These are phyloP conservation scores for Alfaro cultratus DNA, from an alignment of 2,797 vertebrate genomes.

Conservation along the genomic window DNA sequence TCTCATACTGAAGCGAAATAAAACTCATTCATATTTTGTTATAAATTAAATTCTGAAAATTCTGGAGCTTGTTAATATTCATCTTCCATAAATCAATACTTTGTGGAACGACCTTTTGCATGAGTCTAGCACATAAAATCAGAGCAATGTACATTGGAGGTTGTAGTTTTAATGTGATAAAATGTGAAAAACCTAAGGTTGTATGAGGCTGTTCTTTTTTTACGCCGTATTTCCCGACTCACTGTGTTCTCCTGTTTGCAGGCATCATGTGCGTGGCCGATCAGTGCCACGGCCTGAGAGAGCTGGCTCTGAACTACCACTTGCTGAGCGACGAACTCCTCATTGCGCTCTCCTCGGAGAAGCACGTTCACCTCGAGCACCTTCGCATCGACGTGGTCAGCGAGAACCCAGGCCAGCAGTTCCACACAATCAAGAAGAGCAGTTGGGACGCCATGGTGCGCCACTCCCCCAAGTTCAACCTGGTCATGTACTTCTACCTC, in stretches of 20 bases:
- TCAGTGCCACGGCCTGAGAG: constrained; percentile 94
- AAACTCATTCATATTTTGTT: background rate
- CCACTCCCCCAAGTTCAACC: constrained; percentile 95
- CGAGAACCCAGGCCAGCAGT: constrained; percentile 93
- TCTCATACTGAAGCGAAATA: background rate
- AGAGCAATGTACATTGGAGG: background rate
- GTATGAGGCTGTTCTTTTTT: too few species aligned
- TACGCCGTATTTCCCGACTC: background rate
- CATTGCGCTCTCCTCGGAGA: constrained; percentile 93
- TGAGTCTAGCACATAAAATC: background rate
- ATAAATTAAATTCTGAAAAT: background rate
- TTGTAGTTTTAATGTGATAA: background rate
- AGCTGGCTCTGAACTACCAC: constrained; percentile 94
- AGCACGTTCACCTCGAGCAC: constrained; percentile 94
- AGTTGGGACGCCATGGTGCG: constrained; percentile 97
- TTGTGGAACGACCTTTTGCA: background rate
- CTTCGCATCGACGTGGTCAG: constrained; percentile 96
- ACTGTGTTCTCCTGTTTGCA: constrained; percentile 51
- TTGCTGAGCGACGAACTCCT: constrained; percentile 93
- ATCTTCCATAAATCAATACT: background rate
- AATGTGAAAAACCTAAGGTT: background rate
- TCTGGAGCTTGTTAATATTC: background rate
- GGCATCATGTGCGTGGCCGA: constrained; percentile 97
- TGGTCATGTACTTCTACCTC: constrained; percentile 98
- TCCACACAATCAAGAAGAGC: constrained; percentile 94